Evolutionary conservation across 2,888 invertebrate genomes (phyloP).

Genomic region (Drosophila anceps): DNA sequence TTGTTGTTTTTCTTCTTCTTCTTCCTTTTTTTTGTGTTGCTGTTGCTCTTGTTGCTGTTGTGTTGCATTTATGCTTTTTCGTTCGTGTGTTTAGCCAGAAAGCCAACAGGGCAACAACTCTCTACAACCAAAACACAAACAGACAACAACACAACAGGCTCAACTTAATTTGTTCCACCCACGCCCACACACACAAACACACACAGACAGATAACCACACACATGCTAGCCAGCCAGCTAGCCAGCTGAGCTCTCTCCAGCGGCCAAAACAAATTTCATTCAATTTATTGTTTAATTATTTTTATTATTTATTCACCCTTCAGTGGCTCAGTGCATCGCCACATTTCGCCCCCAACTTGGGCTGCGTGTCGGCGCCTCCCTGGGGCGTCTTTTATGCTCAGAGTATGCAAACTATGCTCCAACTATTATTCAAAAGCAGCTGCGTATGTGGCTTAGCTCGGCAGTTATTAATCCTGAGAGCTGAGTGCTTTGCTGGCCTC

Average conservation of each 20-base stretch:
- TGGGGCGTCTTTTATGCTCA: conserved; percentile 20
- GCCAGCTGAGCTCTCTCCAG: conserved; percentile 47
- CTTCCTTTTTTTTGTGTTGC: conserved; percentile 2
- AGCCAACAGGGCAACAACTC: conserved; percentile 25
- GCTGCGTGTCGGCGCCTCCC: conserved; percentile 4
- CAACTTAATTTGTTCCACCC: conserved; percentile 29
- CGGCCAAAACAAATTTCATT: conserved; percentile 75
- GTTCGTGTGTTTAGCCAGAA: conserved; percentile 47
- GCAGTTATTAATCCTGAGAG: conserved; percentile 26
- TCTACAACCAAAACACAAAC: conserved; percentile 26
- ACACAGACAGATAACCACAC: conserved; percentile 11
- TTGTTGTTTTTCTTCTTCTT: conserved; percentile 42
- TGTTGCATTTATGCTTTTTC: conserved; percentile 39
- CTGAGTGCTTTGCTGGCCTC: conserved; percentile 34
- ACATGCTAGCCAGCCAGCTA: not conserved
- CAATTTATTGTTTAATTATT: conserved; percentile 79
- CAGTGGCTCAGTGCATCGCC: conserved; percentile 36
- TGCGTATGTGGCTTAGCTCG: conserved; percentile 14
- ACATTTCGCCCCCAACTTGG: conserved; percentile 27
- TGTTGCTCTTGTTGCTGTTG: conserved; percentile 21
- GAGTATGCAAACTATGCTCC: conserved; percentile 54
- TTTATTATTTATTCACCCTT: conserved; percentile 74
- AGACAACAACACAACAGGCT: conserved; percentile 37
- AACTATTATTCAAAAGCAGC: conserved; percentile 37
- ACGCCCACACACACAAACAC: conserved; percentile 10